A percentile compares a stretch with the other conserved stretches of the same genome.
phyloP scores from a whole-genome alignment of 2,888 invertebrate species.

The Spisula solida region DNA sequence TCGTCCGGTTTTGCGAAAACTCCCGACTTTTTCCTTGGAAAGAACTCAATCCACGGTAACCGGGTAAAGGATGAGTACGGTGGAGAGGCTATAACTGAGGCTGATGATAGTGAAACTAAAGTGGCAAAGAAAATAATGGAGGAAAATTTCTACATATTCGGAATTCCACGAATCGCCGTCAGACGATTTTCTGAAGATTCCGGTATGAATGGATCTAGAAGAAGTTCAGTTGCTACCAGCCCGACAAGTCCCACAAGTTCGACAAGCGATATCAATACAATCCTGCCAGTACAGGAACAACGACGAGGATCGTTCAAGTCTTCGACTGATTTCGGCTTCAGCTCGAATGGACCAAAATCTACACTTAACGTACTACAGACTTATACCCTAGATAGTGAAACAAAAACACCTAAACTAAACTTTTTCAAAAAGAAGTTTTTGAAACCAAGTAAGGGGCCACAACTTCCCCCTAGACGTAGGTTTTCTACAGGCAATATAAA shows the following conservation, averaged over 20 bases:
- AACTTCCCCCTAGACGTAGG: neutral
- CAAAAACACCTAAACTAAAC: neutral
- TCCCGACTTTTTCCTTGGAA: slow-evolving; percentile 51
- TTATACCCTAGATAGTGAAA: neutral
- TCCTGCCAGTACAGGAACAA: neutral
- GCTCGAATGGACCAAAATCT: neutral
- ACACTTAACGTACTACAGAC: neutral
- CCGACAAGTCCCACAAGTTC: neutral
- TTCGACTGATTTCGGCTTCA: neutral
- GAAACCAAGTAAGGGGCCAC: neutral
- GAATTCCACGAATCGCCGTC: slow-evolving; percentile 52
- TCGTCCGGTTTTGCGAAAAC: slow-evolving; percentile 31
- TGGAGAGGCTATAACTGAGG: slow-evolving; percentile 30
- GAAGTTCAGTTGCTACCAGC: neutral
- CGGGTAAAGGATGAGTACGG: slow-evolving; percentile 56
- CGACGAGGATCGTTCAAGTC: neutral
- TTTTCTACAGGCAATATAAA: neutral
- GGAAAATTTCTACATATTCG: slow-evolving; percentile 58
- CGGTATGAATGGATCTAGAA: neutral
- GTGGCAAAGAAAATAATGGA: slow-evolving; percentile 54
- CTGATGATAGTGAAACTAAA: slow-evolving; percentile 34
- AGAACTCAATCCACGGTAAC: slow-evolving; percentile 48
- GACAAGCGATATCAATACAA: neutral
- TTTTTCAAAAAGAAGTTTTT: slow-evolving; percentile 12
- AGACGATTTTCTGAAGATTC: slow-evolving; percentile 4